Evolutionary conservation across 2,797 vertebrate species (phyloP), one percentile per base, ranked within the genome.

Genomic region (Tenualosa ilisha): DNA sequence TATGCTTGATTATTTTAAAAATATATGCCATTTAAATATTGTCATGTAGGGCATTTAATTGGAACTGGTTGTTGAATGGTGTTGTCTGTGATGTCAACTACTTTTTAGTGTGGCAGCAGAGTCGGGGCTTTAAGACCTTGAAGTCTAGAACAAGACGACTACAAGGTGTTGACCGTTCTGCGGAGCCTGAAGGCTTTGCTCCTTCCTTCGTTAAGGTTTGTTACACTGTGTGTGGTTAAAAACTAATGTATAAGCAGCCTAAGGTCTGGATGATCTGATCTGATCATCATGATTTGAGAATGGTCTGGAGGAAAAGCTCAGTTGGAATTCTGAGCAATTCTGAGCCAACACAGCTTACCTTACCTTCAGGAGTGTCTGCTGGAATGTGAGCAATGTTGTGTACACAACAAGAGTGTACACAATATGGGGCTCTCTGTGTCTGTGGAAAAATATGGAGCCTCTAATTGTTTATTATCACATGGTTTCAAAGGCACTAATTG

Each of bases 71-170:
- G 37, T 40, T 40, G 68, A 7, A 43, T 31, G 37, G 65, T 12
- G 1, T 12, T 75, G 40, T 20, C 26, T 31, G 31, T 13, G 26
- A 81, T 22, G 43, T 24, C 65, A 84, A 9, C 8, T 12, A 51
- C 13, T 79, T 83, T 59, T 61, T 11, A 90, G 98, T 95, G 88
- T 96, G 95, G 84, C 85, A 96, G 90, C 98, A 97, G 88, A 95
- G 92, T 88, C 94, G 98, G 89, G 96, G 96, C 84, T 99, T 99
- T 94, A 99, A 99, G 94, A 99, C 98, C 15, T 93, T 99, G 88
- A 96, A 95, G 91, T 97, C 91, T 90, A 98, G 95, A 96, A 94
- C 96, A 87, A 96, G 96, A 63, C 96, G 97, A 68, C 89, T 96
- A 1, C 97, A 97, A 89, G 94, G 94, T 50, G 91, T 94, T 0